Evolutionary conservation across 2,797 vertebrate species (phyloP), one percentile per base, ranked within the genome.

Genomic region (Pristis pectinata): DNA sequence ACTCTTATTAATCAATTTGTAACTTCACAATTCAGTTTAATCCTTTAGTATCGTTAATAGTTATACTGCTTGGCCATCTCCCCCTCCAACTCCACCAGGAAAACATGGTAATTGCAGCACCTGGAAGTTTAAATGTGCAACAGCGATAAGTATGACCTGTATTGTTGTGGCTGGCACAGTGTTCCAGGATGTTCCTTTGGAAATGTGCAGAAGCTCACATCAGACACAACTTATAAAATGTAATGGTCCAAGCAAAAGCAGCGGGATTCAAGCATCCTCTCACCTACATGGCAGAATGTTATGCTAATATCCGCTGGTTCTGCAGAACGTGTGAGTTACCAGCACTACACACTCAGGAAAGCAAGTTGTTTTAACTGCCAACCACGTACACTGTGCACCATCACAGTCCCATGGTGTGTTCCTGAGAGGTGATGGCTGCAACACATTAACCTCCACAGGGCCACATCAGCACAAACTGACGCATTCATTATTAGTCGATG

Each of bases 391-490:
- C 37, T 3, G 37, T 41, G 77, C 72, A n/a, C 2, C 53, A 24
- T 59, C 83, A 59, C 30, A 87, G 30, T 34, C 83, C 56, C 49
- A 59, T n/a, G 83, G 30, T 8, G 30, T 17, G 30, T 59, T 87
- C 53, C 83, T 30, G 49, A 87, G 30, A 59, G 53, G 56, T 87
- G 53, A 19, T 59, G 44, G 13, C 83, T 87, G 30, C 30, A 87
- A 61, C 49, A 19, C 56, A 1, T n/a, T 87, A 59, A 59, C 56
- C 53, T 87, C 83, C 53, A 59, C 53, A 6, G 53, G 83, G 4
- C 83, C 83, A 87, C 53, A 15, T 59, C 83, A 59, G 83, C 83
- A 87, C 83, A 87, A 87, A 87, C 7, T 59, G 53, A 87, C 53
- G 34, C 56, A 1, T 87, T 87, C 87, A 59, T 87, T 87, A 59